Evolutionary conservation across 2,888 invertebrate species (phyloP).

Genomic region (Drosophila rellima): DNA sequence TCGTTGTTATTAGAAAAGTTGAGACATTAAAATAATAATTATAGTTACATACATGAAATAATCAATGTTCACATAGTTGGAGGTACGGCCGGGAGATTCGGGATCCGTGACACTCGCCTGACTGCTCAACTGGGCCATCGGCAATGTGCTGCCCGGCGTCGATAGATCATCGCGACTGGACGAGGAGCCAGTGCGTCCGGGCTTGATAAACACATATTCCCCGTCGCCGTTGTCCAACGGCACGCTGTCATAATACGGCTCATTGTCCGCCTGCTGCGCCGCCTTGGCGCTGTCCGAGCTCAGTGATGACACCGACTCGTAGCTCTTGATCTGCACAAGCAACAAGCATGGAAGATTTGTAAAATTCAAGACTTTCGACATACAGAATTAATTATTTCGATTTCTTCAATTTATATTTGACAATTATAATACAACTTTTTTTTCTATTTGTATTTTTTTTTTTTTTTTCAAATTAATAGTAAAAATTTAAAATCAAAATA

Average conservation of each 20-base stretch:
- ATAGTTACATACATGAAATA: conserved; percentile 92
- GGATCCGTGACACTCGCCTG: conserved; percentile 88
- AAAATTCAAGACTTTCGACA: no score
- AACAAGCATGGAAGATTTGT: no score
- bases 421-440: no score
- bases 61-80: conserved; percentile 97
- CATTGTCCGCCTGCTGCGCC: conserved; percentile 87
- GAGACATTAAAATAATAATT: background rate
- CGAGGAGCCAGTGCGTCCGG: conserved; percentile 88
- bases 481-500: no score
- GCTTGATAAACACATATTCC: conserved; percentile 92
- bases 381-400: no score
- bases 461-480: no score
- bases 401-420: no score
- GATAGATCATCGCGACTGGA: conserved; percentile 90
- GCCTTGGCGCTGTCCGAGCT: conserved; percentile 88
- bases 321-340: conserved; percentile 87
- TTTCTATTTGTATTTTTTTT: no score
- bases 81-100: conserved; percentile 92
- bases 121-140: conserved; percentile 85
- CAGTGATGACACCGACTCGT: conserved; percentile 89
- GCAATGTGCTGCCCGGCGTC: conserved; percentile 87
- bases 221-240: conserved; percentile 89
- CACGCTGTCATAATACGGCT: conserved; percentile 91
- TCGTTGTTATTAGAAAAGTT: no score